Percentiles rank a stretch among this genome's conserved stretches.
phyloP scores from a whole-genome alignment of 1,140 invertebrate species.

The Saccostrea glomerata region DNA sequence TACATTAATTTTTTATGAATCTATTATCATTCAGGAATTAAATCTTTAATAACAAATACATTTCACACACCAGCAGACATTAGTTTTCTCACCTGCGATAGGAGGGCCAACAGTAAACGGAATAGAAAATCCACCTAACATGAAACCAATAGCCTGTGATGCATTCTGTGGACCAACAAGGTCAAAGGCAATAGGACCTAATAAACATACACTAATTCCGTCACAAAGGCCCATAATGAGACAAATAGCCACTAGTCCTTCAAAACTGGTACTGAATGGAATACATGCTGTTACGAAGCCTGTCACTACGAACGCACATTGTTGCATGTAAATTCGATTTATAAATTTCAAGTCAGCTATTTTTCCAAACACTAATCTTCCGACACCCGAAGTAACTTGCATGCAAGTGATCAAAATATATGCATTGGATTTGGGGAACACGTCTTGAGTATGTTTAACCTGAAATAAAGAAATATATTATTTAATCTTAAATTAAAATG shows the following conservation, averaged over 20 bases:
- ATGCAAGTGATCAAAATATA: constrained; percentile 92
- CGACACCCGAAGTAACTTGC: constrained; percentile 90
- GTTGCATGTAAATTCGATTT: constrained; percentile 90
- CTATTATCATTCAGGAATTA: background rate
- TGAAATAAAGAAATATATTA: constrained; percentile 64
- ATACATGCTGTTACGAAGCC: constrained; percentile 90
- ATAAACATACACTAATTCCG: constrained; percentile 93
- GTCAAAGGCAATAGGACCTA: constrained; percentile 95
- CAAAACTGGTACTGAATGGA: constrained; percentile 84
- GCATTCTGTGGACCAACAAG: constrained; percentile 91
- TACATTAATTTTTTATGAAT: too few species aligned
- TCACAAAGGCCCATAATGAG: constrained; percentile 93
- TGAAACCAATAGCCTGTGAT: constrained; percentile 93
- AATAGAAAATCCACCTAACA: constrained; percentile 91
- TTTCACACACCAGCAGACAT: too few species aligned
- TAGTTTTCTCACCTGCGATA: constrained; percentile 84
- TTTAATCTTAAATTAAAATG: too few species aligned
- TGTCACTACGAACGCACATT: constrained; percentile 89
- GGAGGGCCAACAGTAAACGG: constrained; percentile 93
- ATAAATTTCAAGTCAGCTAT: constrained; percentile 90
- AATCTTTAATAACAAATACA: too few species aligned
- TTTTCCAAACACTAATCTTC: constrained; percentile 90
- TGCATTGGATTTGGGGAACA: constrained; percentile 84
- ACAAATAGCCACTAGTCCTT: constrained; percentile 85
- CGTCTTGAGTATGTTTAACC: constrained; percentile 86